These are phyloP conservation scores for Fragum whitleyi DNA, from an alignment of 2,888 invertebrate genomes.

Conservation along the genomic window DNA sequence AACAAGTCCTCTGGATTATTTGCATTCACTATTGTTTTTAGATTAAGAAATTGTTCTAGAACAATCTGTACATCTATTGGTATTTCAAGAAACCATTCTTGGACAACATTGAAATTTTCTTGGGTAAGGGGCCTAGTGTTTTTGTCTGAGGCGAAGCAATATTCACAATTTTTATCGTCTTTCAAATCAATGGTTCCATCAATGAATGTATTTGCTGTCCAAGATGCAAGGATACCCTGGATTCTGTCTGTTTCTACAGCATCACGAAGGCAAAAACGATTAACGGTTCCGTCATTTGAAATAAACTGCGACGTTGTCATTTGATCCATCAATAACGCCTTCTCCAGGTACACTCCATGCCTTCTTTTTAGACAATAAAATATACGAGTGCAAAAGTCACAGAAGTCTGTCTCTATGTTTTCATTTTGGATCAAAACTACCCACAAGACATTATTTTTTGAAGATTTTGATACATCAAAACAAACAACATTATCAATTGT, in stretches of 20 bases:
- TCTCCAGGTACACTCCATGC: constrained; percentile 29
- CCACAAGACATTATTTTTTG: constrained; percentile 24
- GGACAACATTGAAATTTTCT: constrained; percentile 30
- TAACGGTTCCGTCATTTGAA: constrained; percentile 10
- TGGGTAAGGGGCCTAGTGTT: no score
- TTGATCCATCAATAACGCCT: background rate
- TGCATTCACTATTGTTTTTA: background rate
- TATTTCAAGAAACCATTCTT: constrained; percentile 35
- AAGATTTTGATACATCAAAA: constrained; percentile 34
- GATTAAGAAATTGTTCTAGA: constrained; percentile 39
- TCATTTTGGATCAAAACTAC: constrained; percentile 17
- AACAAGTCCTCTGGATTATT: background rate
- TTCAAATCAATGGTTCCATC: constrained; percentile 25
- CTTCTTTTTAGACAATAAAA: constrained; percentile 30
- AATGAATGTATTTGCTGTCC: constrained; percentile 6
- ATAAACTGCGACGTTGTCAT: background rate
- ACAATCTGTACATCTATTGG: constrained; percentile 41
- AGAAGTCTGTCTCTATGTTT: constrained; percentile 1
- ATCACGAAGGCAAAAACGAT: constrained; percentile 28
- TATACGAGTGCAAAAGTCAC: constrained; percentile 18
- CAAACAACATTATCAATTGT: constrained; percentile 24
- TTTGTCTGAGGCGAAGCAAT: no score
- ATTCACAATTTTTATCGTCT: background rate
- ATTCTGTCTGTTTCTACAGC: constrained; percentile 24
- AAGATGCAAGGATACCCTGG: background rate